Evolutionary conservation across 1,140 invertebrate species (phyloP), one percentile per base, ranked within the genome.

Genomic region (Chironomus tepperi): DNA sequence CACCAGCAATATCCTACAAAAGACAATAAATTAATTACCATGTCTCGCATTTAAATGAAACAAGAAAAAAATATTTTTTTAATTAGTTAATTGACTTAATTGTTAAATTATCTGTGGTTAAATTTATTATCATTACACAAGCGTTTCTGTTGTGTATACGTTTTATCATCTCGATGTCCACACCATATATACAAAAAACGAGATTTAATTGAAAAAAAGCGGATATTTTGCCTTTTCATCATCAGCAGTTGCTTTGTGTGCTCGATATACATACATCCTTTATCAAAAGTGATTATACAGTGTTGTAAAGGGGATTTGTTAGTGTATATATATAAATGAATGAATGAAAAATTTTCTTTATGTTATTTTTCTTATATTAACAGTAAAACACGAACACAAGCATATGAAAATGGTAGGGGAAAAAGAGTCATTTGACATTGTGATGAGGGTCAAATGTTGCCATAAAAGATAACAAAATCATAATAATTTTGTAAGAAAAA

Each of bases 391-490:
- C 24, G 24, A 34, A 34, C 24, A 34, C 24, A 57, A 57, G 5
- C n/a, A 57, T n/a, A 57, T 57, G 15, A 57, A 57, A 57, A 57
- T 57, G 47, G 12, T n/a, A n/a, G 47, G 47, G 15, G n/a, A 57
- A 57, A 57, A 57, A n/a, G 47, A 57, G 47, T 57, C 47, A 70
- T 70, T 70, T 70, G 65, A 70, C 65, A 70, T 18, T 10, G 65
- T 70, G 65, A 70, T 70, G 65, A 70, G 65, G 65, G 65, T 70
- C 65, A 70, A 70, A 70, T 57, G 65, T 70, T 70, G 65, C 16
- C 65, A 70, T 70, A 70, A 70, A 70, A 70, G 65, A 70, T 70
- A 70, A 70, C 65, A 70, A 70, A 70, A 21, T 70, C 16, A 70
- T 70, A 70, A 70, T 70, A 18, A 70, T 70, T 57, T 57, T 57